Percentiles rank a stretch among this genome's conserved stretches.
phyloP scores from a whole-genome alignment of 2,888 invertebrate species.

The Caenorhabditis sp. region DNA sequence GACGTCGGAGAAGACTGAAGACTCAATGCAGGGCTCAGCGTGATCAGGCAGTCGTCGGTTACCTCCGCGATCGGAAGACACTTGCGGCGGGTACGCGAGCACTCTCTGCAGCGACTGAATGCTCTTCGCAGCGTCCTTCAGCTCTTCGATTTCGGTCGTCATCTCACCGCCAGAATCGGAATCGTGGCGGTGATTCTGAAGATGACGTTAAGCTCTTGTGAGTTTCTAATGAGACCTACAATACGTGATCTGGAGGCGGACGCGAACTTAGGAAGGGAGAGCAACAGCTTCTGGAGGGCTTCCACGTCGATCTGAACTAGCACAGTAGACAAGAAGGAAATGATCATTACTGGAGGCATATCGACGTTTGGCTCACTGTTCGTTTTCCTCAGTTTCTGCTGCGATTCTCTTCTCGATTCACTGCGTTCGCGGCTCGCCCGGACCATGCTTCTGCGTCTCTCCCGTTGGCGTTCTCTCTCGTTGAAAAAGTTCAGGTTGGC shows the following conservation, averaged over 20 bases:
- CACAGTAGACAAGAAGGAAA: no score
- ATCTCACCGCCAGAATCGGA: slow-evolving; percentile 66
- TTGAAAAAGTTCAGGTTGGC: slow-evolving; percentile 64
- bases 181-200: slow-evolving; percentile 52
- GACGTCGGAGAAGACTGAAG: slow-evolving; percentile 62
- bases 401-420: slow-evolving; percentile 53
- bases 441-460: slow-evolving; percentile 61
- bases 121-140: slow-evolving; percentile 76
- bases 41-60: slow-evolving; percentile 21
- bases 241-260: slow-evolving; percentile 21
- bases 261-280: slow-evolving; percentile 60
- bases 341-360: slow-evolving; percentile 53
- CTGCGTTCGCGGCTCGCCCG: slow-evolving; percentile 62
- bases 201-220: neutral
- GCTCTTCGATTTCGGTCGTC: slow-evolving; percentile 75
- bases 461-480: slow-evolving; percentile 58
- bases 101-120: slow-evolving; percentile 74
- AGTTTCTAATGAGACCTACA: no score
- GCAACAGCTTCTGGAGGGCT: slow-evolving; percentile 63
- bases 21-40: slow-evolving; percentile 25
- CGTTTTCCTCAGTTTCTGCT: slow-evolving; percentile 68
- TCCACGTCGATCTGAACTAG: slow-evolving; percentile 67
- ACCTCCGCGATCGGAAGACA: slow-evolving; percentile 64
- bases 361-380: slow-evolving; percentile 75
- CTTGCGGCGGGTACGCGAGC: slow-evolving; percentile 65